Conservation (phyloP, 2,888 invertebrate genomes). For the Rotaria magnacalcarata region DNA sequence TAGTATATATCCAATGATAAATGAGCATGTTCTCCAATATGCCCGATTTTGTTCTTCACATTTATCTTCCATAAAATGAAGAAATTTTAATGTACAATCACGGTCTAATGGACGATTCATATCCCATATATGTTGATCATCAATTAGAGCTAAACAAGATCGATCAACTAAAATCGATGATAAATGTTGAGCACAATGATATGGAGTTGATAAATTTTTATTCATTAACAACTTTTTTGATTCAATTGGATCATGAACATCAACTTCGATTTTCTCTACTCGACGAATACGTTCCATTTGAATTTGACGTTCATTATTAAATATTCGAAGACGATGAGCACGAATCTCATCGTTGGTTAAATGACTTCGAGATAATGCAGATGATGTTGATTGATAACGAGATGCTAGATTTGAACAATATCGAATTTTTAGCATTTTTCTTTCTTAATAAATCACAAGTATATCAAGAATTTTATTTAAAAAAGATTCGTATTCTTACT, state of each 20-base stretch:
- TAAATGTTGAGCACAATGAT: conserved; percentile 69
- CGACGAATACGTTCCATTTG: conserved; percentile 39
- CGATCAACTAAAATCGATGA: conserved; percentile 25
- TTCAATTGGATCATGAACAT: conserved; percentile 29
- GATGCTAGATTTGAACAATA: neutral
- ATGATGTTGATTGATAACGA: neutral
- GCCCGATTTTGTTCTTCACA: conserved; percentile 59
- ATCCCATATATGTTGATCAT: conserved; percentile 46
- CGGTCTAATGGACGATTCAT: conserved; percentile 67
- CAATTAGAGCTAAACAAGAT: conserved; percentile 39
- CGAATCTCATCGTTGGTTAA: neutral
- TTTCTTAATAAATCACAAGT: neutral
- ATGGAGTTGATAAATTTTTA: conserved; percentile 81
- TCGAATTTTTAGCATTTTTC: neutral
- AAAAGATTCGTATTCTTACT: no score
- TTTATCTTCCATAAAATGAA: conserved; percentile 66
- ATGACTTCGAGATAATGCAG: neutral
- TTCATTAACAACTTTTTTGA: conserved; percentile 68
- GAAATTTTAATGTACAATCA: conserved; percentile 65
- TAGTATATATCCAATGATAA: conserved; percentile 73
- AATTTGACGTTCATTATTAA: neutral
- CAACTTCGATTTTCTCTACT: conserved; percentile 43
- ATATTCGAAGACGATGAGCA: neutral
- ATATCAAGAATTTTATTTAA: no score
- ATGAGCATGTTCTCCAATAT: conserved; percentile 87